Conservation (phyloP, 92 coral and sea anemone species). For the Epizoanthus ramosus region DNA sequence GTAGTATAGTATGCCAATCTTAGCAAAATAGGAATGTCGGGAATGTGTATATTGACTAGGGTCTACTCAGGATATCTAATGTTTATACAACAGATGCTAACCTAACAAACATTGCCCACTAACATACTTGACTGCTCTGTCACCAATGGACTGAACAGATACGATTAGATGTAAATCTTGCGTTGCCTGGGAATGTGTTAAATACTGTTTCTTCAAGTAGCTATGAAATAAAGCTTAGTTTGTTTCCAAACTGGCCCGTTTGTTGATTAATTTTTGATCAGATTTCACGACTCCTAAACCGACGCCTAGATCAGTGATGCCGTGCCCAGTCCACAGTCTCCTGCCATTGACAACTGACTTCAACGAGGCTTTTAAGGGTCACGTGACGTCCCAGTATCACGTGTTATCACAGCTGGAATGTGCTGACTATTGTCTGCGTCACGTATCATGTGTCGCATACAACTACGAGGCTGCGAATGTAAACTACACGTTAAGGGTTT, state of each 20-base stretch:
- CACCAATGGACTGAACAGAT: neutral
- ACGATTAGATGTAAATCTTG: neutral
- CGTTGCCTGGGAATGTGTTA: neutral
- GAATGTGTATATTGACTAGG: too few species aligned
- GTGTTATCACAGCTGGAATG: slow-evolving; percentile 1
- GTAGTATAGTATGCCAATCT: too few species aligned
- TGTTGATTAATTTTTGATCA: neutral
- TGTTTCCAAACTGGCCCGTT: too few species aligned
- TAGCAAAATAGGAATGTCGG: too few species aligned
- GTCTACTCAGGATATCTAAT: too few species aligned
- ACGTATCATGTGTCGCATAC: neutral
- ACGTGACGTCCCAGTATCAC: neutral
- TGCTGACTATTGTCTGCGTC: neutral
- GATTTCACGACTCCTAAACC: neutral
- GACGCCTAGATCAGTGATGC: neutral
- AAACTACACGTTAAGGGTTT: neutral
- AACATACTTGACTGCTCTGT: neutral
- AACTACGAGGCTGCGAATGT: neutral
- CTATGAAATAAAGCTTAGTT: too few species aligned
- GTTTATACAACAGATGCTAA: too few species aligned
- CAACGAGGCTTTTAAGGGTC: neutral
- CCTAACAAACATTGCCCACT: neutral
- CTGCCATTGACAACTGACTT: neutral
- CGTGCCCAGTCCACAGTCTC: neutral
- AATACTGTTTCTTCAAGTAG: too few species aligned